Base-by-base conservation (phyloP, 2,113 vertebrate species). In the Orycteropus afer region DNA sequence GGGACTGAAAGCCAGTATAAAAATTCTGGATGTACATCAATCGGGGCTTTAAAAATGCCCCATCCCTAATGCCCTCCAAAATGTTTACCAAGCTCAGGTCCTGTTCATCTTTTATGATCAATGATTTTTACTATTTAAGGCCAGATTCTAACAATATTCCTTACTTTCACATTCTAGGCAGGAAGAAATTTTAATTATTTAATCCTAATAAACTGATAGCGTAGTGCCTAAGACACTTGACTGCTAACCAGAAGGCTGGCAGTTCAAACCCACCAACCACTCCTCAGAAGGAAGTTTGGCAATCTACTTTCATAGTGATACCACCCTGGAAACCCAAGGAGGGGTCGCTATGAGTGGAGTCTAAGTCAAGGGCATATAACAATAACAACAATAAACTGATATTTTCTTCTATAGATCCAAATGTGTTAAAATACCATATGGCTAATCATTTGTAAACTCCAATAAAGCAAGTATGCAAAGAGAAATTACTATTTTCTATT, bases 341-440 rank as follows among this genome's bases (percentile, higher is more conserved):
- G n/a, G n/a, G n/a, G n/a, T n/a, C n/a, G n/a, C n/a, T n/a, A n/a
- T n/a, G n/a, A n/a, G n/a, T n/a, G n/a, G n/a, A n/a, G n/a, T n/a
- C n/a, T n/a, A n/a, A n/a, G n/a, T n/a, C n/a, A n/a, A n/a, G n/a
- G n/a, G n/a, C n/a, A n/a, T n/a, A n/a, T n/a, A n/a, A n/a, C n/a
- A n/a, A n/a, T n/a, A n/a, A n/a, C n/a, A n/a, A n/a, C n/a, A 95
- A 53, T 76, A 73, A 67, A 29, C 37, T 93, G 37, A 3, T 57
- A 65, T 92, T 93, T 95, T 71, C 34, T 92, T 92, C 80, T 94
- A 7, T 67, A 78, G 86, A 73, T 74, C 42, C 34, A 76, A 92
- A 77, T 80, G 37, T 7, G 37, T 61, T 84, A 88, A 89, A 88
- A 69, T 49, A 69, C 27, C 67, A 57, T 34, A 90, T 91, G 61